These are phyloP conservation scores for Athene cunicularia DNA, from an alignment of 2,113 vertebrate genomes.

Conservation along the genomic window DNA sequence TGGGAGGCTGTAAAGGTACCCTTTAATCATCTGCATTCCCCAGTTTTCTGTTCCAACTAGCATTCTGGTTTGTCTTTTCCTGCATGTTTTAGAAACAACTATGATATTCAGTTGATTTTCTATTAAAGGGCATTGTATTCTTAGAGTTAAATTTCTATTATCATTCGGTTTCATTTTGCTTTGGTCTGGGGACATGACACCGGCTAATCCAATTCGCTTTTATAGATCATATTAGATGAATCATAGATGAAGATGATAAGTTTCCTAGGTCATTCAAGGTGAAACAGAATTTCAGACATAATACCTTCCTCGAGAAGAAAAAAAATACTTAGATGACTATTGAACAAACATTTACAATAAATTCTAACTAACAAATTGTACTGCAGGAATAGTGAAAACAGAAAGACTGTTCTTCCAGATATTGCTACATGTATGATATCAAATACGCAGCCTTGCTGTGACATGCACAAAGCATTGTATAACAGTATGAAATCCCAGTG, in stretches of 20 bases:
- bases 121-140: not conserved
- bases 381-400: not conserved
- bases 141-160: not conserved
- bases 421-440: not conserved
- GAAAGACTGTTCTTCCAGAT: not conserved
- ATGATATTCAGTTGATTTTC: not conserved
- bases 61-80: not conserved
- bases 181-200: not conserved
- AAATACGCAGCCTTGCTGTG: not conserved
- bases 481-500: not conserved
- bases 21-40: not conserved
- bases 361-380: not conserved
- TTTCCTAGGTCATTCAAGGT: not conserved
- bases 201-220: not conserved
- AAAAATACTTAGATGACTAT: not conserved
- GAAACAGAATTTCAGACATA: not conserved
- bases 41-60: not conserved
- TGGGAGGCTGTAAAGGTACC: not conserved
- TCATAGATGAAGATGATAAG: not conserved
- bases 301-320: not conserved
- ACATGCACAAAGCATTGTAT: not conserved
- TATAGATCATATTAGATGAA: not conserved
- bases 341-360: not conserved
- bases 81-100: not conserved
- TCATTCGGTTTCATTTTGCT: not conserved